These are phyloP conservation scores for Alosa alosa DNA, from an alignment of 2,113 vertebrate species.

Conservation along the genomic window DNA sequence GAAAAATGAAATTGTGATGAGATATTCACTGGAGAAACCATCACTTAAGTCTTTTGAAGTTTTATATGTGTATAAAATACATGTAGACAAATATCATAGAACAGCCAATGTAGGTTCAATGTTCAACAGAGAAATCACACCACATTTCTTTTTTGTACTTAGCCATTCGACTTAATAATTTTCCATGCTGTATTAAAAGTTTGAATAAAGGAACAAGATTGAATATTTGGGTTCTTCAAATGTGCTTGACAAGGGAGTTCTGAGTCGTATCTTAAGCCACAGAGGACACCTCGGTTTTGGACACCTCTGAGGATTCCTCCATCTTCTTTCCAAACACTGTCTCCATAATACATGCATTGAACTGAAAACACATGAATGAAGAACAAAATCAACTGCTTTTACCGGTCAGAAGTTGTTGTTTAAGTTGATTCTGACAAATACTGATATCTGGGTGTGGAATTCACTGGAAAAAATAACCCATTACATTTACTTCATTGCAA, in stretches of 20 bases:
- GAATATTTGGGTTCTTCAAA: not conserved
- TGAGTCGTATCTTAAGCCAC: conserved; percentile 48
- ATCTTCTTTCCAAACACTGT: conserved; percentile 75
- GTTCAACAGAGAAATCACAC: not conserved
- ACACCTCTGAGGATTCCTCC: conserved; percentile 65
- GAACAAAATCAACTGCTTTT: not conserved
- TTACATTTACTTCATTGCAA: too few relatives aligned
- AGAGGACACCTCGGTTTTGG: conserved; percentile 74
- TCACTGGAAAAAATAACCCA: too few relatives aligned
- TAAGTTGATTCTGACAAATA: not conserved
- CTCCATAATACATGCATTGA: conserved; percentile 78
- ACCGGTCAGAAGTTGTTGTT: not conserved
- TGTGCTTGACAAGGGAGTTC: not conserved
- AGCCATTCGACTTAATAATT: not conserved
- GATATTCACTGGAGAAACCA: not conserved
- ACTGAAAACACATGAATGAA: conserved; percentile 59
- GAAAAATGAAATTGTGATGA: not conserved
- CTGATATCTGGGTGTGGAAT: not conserved
- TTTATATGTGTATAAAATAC: too few relatives aligned
- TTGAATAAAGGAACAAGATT: not conserved
- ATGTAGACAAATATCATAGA: not conserved
- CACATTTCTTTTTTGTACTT: not conserved
- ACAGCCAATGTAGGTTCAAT: not conserved
- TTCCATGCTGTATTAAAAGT: not conserved
- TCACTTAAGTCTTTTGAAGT: not conserved